Evolutionary conservation across 2,113 vertebrate genomes (phyloP).

Genomic region (Python bivittatus): DNA sequence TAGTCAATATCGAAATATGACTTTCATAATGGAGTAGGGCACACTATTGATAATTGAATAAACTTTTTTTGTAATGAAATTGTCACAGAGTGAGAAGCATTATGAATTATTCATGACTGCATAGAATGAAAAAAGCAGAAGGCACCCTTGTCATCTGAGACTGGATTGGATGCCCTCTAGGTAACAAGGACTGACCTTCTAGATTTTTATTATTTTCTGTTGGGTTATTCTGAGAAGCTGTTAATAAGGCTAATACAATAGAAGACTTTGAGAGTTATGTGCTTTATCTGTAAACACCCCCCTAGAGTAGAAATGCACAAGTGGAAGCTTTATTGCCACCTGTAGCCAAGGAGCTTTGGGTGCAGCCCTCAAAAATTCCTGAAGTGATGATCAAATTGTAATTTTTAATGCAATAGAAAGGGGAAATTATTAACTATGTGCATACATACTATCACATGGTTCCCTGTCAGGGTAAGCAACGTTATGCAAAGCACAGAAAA

Average conservation of each 20-base stretch:
- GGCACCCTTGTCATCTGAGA: slow-evolving; percentile 24
- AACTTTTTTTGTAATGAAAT: slow-evolving; percentile 72
- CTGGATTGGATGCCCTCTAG: neutral
- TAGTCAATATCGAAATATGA: slow-evolving; percentile 70
- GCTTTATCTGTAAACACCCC: no score
- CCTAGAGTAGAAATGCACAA: no score
- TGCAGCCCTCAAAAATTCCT: neutral
- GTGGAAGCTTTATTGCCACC: no score
- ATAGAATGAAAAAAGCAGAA: slow-evolving; percentile 59
- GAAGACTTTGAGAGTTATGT: neutral
- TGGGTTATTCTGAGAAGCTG: neutral
- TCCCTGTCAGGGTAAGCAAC: neutral
- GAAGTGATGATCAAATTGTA: neutral
- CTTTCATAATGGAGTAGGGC: slow-evolving; percentile 69
- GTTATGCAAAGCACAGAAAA: neutral
- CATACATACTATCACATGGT: neutral
- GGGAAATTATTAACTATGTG: neutral
- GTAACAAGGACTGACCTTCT: neutral
- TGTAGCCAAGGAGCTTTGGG: neutral
- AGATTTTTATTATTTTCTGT: slow-evolving; percentile 22
- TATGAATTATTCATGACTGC: slow-evolving; percentile 71
- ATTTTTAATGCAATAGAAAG: neutral
- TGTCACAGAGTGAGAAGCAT: slow-evolving; percentile 60
- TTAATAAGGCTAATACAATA: neutral
- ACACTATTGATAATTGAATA: slow-evolving; percentile 75